Base-by-base conservation (phyloP, 1,140 invertebrate genomes). In the Odontomachus brunneus region DNA sequence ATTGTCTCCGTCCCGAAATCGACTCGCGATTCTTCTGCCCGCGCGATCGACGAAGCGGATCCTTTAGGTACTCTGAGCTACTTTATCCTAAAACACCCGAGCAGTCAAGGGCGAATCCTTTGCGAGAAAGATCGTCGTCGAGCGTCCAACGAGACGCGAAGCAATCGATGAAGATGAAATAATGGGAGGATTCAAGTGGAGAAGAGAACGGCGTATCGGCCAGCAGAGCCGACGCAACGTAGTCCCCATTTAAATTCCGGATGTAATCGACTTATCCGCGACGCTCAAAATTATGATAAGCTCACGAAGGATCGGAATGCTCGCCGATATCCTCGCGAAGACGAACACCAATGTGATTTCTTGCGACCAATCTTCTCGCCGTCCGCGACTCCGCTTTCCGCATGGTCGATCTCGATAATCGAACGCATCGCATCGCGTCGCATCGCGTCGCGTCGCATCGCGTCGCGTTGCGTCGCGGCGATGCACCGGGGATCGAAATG, bases 341-440 rank as follows among this genome's bases (percentile, higher is more conserved):
- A 26, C 38, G 73, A 65, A 63, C 72, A 51, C 44, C 73, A 74
- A 29, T 38, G 72, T 74, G 57, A 75, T 75, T 44, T 63, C 38
- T 26, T 33, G 33, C 71, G 33, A 60, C 22, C 71, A 38, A 60
- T 38, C 71, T 44, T 22, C 53, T 19, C 22, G 53, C 71, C 17
- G 24, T 63, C 59, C 73, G 51, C 24, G 15, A 22, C 19, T 33
- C 38, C 24, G 26, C 59, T 44, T 76, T 65, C 44, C 59, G 44
- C 73, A 65, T 63, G 38, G 24, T 24, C 59, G 73, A 65, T 76
- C 59, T n/a, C 60, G 59, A 65, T 65, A 76, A 76, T 76, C 44
- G 59, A 76, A 76, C 73, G 44, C 73, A 76, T 24, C 44, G 59
- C 26, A 15, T 62, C 38, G 29, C 55, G 12, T 44, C 38, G 9